Evolutionary conservation across 2,113 vertebrate genomes (phyloP).

Genomic region (Macheiramphus alcinus): DNA sequence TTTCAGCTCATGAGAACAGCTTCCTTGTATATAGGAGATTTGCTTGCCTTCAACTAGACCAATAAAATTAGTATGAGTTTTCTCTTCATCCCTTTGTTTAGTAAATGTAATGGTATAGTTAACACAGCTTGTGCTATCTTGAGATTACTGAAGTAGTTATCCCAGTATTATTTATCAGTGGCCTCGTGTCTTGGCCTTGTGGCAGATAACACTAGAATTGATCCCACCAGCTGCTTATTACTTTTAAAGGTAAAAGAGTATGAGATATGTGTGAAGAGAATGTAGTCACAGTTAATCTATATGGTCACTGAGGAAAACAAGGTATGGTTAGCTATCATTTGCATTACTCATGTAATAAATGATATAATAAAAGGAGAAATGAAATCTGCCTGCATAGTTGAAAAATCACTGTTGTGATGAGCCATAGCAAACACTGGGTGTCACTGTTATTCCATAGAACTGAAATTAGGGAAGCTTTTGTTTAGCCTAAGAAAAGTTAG

Average conservation of each 20-base stretch:
- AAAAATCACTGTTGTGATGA: not conserved
- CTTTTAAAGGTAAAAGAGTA: not conserved
- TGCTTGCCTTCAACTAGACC: not conserved
- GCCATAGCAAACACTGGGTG: constrained; percentile 19
- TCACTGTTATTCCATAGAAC: constrained; percentile 16
- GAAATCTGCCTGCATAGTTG: not conserved
- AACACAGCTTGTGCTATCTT: not conserved
- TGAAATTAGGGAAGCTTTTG: not conserved
- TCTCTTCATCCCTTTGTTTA: not conserved
- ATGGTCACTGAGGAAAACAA: not conserved
- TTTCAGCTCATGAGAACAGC: not conserved
- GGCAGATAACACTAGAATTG: not conserved
- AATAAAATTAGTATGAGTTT: not conserved
- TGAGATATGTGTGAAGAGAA: not conserved
- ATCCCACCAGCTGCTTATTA: not conserved
- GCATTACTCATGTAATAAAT: not conserved
- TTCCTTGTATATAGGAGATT: not conserved
- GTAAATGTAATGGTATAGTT: not conserved
- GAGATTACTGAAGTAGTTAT: not conserved
- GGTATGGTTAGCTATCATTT: not conserved
- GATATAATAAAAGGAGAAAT: not conserved
- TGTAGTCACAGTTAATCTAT: not conserved
- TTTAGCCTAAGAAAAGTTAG: not conserved
- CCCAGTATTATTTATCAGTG: not conserved
- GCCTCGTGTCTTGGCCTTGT: not conserved